Evolutionary conservation across 92 coral and sea anemone genomes (phyloP).

Genomic region (Metridium senile): DNA sequence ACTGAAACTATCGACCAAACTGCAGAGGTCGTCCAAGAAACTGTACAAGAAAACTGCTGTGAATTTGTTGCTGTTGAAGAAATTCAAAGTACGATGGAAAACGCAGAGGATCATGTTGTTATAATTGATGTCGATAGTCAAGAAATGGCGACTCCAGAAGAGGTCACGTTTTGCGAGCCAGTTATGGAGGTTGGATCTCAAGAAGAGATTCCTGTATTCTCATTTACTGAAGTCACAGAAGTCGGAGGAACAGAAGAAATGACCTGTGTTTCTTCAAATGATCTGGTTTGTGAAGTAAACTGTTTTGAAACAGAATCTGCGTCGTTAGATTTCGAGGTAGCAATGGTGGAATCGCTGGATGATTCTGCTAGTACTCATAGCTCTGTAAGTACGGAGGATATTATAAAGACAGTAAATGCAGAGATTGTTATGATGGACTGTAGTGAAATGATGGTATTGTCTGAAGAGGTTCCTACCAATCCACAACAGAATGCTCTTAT

Average conservation of each 20-base stretch:
- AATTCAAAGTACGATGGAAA: conserved; percentile 15
- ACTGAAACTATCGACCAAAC: background rate
- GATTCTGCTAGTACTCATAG: conserved; percentile 66
- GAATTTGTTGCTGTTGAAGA: conserved; percentile 32
- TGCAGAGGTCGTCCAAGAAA: background rate
- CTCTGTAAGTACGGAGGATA: conserved; percentile 44
- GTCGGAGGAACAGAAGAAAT: conserved; percentile 22
- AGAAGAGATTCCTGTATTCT: conserved; percentile 18
- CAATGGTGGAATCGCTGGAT: conserved; percentile 56
- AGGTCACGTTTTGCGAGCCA: conserved; percentile 13
- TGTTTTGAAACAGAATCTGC: conserved; percentile 49
- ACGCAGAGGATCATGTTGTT: background rate
- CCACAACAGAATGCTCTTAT: conserved; percentile 70
- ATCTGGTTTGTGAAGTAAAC: conserved; percentile 43
- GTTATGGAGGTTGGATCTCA: conserved; percentile 12
- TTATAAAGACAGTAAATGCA: conserved; percentile 55
- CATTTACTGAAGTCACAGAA: conserved; percentile 28
- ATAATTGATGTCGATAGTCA: conserved; percentile 7
- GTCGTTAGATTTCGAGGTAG: conserved; percentile 66
- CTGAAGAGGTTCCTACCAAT: conserved; percentile 58
- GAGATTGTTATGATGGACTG: conserved; percentile 73
- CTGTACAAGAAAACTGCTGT: conserved; percentile 3
- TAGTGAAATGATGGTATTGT: conserved; percentile 31
- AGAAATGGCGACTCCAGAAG: conserved; percentile 16
- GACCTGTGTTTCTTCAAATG: conserved; percentile 26